These are phyloP conservation scores for Capricornis sumatraensis DNA, from an alignment of 2,113 vertebrate species.

Conservation along the genomic window DNA sequence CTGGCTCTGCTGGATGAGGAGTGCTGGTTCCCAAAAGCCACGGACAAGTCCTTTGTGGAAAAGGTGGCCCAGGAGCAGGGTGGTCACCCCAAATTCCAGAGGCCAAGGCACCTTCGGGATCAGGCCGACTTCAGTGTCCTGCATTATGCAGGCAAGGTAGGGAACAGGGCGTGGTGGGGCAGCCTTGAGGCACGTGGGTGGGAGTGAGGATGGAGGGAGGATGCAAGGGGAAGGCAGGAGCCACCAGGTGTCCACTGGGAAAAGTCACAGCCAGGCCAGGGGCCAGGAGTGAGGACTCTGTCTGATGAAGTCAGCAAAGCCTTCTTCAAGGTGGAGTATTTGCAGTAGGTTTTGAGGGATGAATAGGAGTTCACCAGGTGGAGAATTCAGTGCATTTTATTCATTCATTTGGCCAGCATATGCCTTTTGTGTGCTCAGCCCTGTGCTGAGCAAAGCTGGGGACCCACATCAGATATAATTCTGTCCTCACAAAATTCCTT, in stretches of 20 bases:
- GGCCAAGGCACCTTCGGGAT: constrained; percentile 86
- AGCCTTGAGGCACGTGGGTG: rapidly evolving
- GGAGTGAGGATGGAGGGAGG: background rate
- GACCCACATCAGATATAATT: background rate
- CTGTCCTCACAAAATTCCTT: background rate
- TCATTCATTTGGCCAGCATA: background rate
- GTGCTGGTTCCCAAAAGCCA: constrained; percentile 95
- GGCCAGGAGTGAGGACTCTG: background rate
- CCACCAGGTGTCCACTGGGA: background rate
- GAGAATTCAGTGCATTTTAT: background rate
- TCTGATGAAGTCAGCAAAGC: background rate
- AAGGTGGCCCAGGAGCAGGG: constrained; percentile 90
- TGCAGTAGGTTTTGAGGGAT: background rate
- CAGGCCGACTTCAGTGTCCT: constrained; percentile 91
- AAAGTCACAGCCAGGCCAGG: background rate
- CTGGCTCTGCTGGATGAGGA: constrained; percentile 92
- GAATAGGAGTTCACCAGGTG: background rate
- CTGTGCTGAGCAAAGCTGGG: background rate
- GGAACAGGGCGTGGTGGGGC: background rate
- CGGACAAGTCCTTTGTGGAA: constrained; percentile 92
- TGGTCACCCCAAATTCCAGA: constrained; percentile 89
- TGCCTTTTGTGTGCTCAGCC: background rate
- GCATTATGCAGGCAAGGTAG: constrained; percentile 93
- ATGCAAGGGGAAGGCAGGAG: background rate
- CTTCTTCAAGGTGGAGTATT: background rate